Base-by-base conservation (phyloP, 2,888 invertebrate species). In the Desoria tigrina region DNA sequence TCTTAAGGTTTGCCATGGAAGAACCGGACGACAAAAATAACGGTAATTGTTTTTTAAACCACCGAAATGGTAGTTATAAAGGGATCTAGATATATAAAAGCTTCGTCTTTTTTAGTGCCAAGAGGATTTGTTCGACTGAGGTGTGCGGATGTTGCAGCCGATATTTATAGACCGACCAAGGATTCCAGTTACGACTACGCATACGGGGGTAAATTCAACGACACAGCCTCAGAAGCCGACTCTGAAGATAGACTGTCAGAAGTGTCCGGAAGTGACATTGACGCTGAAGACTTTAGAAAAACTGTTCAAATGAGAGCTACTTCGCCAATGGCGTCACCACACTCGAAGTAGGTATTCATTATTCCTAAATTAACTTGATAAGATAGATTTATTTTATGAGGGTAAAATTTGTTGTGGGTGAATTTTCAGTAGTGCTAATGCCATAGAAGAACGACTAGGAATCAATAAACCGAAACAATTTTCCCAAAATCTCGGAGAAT, bases 1-100 rank as follows among this genome's bases (percentile, higher is more conserved):
- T 70, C 16, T 70, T 73, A 27, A 65, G 77, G 27, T 73, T 77
- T 58, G 74, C 73, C 54, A 74, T 76, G 60, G 78, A 77, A 61
- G 74, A 74, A 32, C 74, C 76, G 1, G 65, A 68, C 49, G 61
- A 66, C 21, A 59, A 60, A 21, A 71, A 65, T 26, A 61, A 69
- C 56, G 65, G 73, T 74, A 73, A 42, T 23, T 53, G 21, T 6
- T 26, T 18, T 18, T 61, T 16, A 1, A 16, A 42, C 9, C 11
- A 7, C 23, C 24, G 11, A 9, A 14, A 6, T 53, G 26, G 14
- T 23, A n/a, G 7, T 11, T 53, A n/a, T n/a, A n/a, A n/a, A n/a
- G n/a, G n/a, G n/a, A n/a, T n/a, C n/a, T n/a, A n/a, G n/a, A n/a
- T n/a, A n/a, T n/a, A n/a, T n/a, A n/a, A n/a, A n/a, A n/a, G n/a